Base-by-base conservation (phyloP, 2,113 vertebrate species). In the Procavia capensis region DNA sequence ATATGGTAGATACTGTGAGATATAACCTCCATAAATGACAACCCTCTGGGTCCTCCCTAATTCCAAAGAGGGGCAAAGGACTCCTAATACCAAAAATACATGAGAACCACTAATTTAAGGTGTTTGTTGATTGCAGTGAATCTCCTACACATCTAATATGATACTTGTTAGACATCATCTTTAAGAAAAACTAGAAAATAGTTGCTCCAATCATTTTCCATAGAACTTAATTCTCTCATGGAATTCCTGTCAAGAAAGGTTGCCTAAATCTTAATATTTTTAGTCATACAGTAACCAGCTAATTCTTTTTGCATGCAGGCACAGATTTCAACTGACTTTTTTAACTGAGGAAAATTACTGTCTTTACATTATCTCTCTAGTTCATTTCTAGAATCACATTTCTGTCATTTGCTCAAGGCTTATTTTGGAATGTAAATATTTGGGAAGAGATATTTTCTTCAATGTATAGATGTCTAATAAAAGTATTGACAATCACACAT, bases 341-440 rank as follows among this genome's bases (percentile, higher is more conserved):
- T 70, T 94, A 70, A 54, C 39, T 72, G 72, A 97, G 78, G 57
- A 94, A 97, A 93, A 96, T 89, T 47, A 78, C 31, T 90, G n/a
- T 98, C 90, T 91, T 14, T 82, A 81, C 19, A 76, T 95, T 82
- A 97, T 83, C 81, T 95, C 59, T 88, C 85, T 81, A 39, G 34
- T 88, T 66, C 61, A 91, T 88, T 90, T 97, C 79, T 95, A 84
- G 90, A 85, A 20, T 87, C 78, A 78, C 54, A 95, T 81, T 97
- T 94, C 54, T 80, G 41, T 96, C n/a, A 66, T 45, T 70, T 87
- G 81, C 36, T 13, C 94, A 82, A 90, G 88, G 57, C 29, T 96
- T 96, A 91, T 36, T 88, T 27, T 43, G 54, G 63, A 84, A 95
- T n/a, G n/a, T 57, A 95, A 94, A 50, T 34, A 47, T 94, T 81